Evolutionary conservation across 2,888 invertebrate species (phyloP).

Genomic region (Apotomis betuletana): DNA sequence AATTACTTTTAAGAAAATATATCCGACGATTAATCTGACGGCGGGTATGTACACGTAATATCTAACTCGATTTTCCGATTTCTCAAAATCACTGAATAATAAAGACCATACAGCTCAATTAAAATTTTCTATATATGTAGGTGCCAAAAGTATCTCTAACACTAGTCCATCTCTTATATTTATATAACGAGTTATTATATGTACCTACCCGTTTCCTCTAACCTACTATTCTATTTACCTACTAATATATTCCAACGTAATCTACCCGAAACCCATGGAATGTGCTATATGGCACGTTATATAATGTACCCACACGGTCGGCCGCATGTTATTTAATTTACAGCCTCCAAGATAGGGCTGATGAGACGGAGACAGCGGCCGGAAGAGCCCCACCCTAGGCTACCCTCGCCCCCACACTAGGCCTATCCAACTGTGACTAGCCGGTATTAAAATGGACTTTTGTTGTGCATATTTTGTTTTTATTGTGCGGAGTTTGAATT

Average conservation of each 20-base stretch:
- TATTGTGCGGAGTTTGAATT: conserved; percentile 36
- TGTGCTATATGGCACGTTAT: conserved; percentile 1
- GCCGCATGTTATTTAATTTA: conserved; percentile 72
- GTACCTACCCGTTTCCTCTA: background rate
- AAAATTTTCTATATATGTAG: too few relatives aligned
- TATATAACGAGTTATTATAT: too few relatives aligned
- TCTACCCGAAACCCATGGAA: conserved; percentile 6
- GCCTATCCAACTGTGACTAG: conserved; percentile 69
- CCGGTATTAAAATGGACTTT: conserved; percentile 55
- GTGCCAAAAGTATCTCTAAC: too few relatives aligned
- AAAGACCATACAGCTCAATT: too few relatives aligned
- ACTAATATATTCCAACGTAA: conserved; percentile 15
- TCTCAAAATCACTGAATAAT: too few relatives aligned
- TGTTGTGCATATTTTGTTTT: conserved; percentile 48
- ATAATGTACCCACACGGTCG: conserved; percentile 25
- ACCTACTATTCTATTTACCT: background rate
- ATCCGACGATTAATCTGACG: too few relatives aligned
- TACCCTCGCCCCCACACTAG: conserved; percentile 57
- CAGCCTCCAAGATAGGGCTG: conserved; percentile 77
- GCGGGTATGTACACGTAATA: too few relatives aligned
- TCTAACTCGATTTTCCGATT: too few relatives aligned
- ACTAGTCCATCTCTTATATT: background rate
- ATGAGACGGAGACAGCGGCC: conserved; percentile 79
- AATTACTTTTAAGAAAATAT: too few relatives aligned
- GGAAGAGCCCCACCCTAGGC: conserved; percentile 60